Evolutionary conservation across 2,113 vertebrate species (phyloP), one percentile per base, ranked within the genome.

Genomic region (Acrocephalus kingi): DNA sequence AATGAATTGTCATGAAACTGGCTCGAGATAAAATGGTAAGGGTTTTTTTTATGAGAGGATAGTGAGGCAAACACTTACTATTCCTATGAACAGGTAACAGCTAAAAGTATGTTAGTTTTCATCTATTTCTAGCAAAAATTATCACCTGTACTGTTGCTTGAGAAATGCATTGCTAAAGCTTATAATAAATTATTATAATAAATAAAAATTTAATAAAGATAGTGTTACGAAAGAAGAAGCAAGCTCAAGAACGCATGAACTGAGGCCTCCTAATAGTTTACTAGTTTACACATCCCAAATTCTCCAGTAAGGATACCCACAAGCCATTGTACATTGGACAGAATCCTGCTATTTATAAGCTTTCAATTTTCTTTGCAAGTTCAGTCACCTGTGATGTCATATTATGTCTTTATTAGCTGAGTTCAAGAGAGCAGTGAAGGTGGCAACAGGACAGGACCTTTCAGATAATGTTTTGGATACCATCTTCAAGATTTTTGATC

Each of bases 401-500:
- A 16, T 95, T 96, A 22, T 97, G 46, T 64, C 73, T 94, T 94
- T 90, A 62, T 45, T 94, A 99, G 99, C 98, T 59, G 98, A 99
- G 90, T 99, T 99, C 96, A 99, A 98, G 97, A 98, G 99, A 93
- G 99, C 99, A 4, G 99, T 99, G 92, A 99, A 97, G 96, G 99
- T 99, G 58, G 99, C 99, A 84, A 99, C 99, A 11, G 99, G 99
- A 63, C 98, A 99, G 11, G 98, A 99, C 22, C 98, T 99, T 84
- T 99, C 99, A 0, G 98, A 99, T 74, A 99, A 98, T 9, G 98
- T 99, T 64, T 95, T 99, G 97, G 99, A 99, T 94, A 99, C 99
- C 0, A 98, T 99, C 81, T 99, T 99, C 92, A 99, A 99, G 97
- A 99, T 99, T 92, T 99, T 99, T 74, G 99, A 99, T 85, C 90